These are phyloP conservation scores for Drosophila koepferae DNA, from an alignment of 2,888 invertebrate species.

Conservation along the genomic window DNA sequence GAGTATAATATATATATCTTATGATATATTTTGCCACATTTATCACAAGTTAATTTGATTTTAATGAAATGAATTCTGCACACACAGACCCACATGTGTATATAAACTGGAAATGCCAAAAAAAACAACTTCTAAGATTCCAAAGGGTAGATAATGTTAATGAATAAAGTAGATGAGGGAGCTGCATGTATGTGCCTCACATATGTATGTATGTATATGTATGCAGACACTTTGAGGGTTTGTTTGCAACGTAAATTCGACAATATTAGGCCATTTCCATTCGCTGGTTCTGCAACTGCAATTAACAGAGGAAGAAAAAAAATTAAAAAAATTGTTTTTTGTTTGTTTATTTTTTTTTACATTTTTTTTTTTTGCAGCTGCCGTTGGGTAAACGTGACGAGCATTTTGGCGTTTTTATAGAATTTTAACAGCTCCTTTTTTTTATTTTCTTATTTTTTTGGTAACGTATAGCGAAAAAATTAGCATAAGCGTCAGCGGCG, in stretches of 20 bases:
- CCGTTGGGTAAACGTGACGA: slow-evolving; percentile 65
- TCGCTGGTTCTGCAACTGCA: slow-evolving; percentile 53
- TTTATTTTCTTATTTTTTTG: slow-evolving; percentile 10
- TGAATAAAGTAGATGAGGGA: slow-evolving; percentile 58
- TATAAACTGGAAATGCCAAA: slow-evolving; percentile 61
- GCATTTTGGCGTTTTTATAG: slow-evolving; percentile 63
- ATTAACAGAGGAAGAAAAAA: slow-evolving; percentile 61
- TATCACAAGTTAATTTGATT: slow-evolving; percentile 81
- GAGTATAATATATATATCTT: slow-evolving; percentile 39
- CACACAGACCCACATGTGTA: slow-evolving; percentile 41
- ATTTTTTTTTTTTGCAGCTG: slow-evolving; percentile 47
- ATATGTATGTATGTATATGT: too few relatives aligned
- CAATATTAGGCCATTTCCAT: slow-evolving; percentile 72
- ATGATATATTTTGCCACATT: slow-evolving; percentile 78
- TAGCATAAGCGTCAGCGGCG: slow-evolving; percentile 76
- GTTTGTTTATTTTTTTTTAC: slow-evolving; percentile 30
- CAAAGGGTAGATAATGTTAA: slow-evolving; percentile 79
- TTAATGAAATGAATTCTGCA: slow-evolving; percentile 76
- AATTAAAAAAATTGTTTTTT: slow-evolving; percentile 30
- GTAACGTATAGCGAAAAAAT: slow-evolving; percentile 57
- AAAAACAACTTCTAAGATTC: slow-evolving; percentile 60
- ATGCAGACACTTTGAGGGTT: slow-evolving; percentile 33
- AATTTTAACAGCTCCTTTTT: slow-evolving; percentile 48
- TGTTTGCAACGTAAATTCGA: slow-evolving; percentile 62
- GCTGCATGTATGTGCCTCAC: slow-evolving; percentile 22